Percentiles rank a stretch among this genome's conserved stretches.
Evolutionary conservation across 2,888 invertebrate genomes (phyloP).

Genomic region (Pemphredon lugubris): DNA sequence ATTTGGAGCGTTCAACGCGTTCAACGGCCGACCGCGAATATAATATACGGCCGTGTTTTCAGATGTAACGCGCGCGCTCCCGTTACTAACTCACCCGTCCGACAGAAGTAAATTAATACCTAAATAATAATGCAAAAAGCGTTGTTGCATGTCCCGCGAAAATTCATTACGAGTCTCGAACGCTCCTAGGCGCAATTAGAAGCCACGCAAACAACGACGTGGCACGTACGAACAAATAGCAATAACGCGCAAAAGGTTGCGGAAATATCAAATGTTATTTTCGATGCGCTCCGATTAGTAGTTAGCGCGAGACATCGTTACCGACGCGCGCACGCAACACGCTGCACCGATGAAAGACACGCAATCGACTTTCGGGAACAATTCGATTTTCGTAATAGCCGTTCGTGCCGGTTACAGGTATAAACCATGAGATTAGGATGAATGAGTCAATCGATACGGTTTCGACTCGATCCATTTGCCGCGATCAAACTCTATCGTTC

Average conservation of each 20-base stretch:
- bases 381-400: neutral
- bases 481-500: no score
- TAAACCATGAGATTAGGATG: neutral
- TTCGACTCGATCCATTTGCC: no score
- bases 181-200: no score
- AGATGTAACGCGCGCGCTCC: conserved; percentile 11
- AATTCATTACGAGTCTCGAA: neutral
- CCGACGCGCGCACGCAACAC: neutral
- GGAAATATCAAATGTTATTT: neutral
- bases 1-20: conserved; percentile 37
- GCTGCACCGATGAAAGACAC: neutral
- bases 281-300: conserved; percentile 10
- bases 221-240: neutral
- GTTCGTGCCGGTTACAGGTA: neutral
- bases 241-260: neutral
- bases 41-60: conserved; percentile 19
- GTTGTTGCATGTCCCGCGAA: neutral
- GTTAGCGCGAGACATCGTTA: conserved; percentile 12
- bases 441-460: neutral
- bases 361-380: conserved; percentile 4
- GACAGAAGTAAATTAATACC: conserved; percentile 25
- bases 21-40: conserved; percentile 6
- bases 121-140: conserved; percentile 30
- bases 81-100: conserved; percentile 17
- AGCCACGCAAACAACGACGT: no score